A percentile compares a stretch with the other conserved stretches of the same genome.
Evolutionary conservation across 2,797 vertebrate species (phyloP).

Genomic region (Cuniculus paca): DNA sequence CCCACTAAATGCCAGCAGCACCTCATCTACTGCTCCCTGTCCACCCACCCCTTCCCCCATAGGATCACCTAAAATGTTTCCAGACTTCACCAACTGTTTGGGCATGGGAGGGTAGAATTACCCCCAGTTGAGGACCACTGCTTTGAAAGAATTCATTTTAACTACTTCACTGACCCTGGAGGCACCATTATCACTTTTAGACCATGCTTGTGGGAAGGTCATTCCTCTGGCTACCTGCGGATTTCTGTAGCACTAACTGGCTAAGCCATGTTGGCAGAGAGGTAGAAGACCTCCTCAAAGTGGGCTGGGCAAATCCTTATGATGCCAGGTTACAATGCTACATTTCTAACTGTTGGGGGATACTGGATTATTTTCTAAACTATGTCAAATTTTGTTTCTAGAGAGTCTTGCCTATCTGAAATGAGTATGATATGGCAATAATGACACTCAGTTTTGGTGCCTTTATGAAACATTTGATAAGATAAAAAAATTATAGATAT

Average conservation of each 20-base stretch:
- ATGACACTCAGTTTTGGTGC: background rate
- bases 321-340: background rate
- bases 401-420: background rate
- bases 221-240: background rate
- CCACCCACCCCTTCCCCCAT: too few relatives aligned
- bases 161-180: background rate
- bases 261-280: background rate
- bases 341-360: background rate
- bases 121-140: background rate
- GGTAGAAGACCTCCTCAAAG: background rate
- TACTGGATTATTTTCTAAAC: constrained; percentile 25
- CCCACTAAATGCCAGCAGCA: background rate
- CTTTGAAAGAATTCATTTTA: constrained; percentile 59
- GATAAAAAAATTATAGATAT: background rate
- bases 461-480: constrained; percentile 30
- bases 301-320: background rate
- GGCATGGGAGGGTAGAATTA: background rate
- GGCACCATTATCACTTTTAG: background rate
- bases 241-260: background rate
- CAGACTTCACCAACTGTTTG: background rate
- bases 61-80: background rate
- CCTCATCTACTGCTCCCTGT: background rate
- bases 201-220: background rate
- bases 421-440: background rate
- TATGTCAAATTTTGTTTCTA: constrained; percentile 48